Conservation (phyloP, 2,888 invertebrate genomes). For the Xylophagus ater region DNA sequence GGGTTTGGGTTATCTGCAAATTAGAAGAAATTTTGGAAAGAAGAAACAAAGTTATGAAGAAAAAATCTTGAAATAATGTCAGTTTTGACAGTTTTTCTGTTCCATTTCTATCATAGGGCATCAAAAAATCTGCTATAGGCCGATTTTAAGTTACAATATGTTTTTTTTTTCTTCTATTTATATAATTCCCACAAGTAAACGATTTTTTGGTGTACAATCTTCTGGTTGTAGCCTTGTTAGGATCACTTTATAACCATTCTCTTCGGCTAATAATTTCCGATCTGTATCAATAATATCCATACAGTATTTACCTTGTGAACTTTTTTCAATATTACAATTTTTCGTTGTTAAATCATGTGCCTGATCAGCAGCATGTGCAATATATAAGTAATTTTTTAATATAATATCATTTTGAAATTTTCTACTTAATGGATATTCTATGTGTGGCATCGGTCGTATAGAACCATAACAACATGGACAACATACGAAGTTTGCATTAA, state of each 20-base stretch:
- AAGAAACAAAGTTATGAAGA: no score
- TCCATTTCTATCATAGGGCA: no score
- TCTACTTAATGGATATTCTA: constrained; percentile 73
- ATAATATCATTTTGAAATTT: constrained; percentile 40
- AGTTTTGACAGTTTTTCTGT: no score
- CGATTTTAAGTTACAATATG: no score
- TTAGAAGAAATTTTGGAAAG: background rate
- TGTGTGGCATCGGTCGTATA: constrained; percentile 65
- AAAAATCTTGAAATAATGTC: no score
- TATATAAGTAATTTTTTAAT: constrained; percentile 58
- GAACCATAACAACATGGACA: constrained; percentile 94
- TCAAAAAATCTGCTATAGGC: no score
- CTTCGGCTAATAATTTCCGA: constrained; percentile 61
- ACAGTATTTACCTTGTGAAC: constrained; percentile 66
- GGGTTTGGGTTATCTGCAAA: no score
- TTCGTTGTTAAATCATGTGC: constrained; percentile 53
- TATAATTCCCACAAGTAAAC: constrained; percentile 29
- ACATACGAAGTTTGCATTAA: constrained; percentile 70
- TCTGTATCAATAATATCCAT: constrained; percentile 87
- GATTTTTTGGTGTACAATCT: constrained; percentile 82
- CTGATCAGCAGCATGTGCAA: constrained; percentile 88
- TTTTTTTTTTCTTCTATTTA: background rate
- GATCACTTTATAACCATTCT: constrained; percentile 62
- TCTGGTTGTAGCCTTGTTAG: constrained; percentile 67
- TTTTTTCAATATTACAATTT: constrained; percentile 33